These are phyloP conservation scores for Kryphioiulus occultus DNA, from an alignment of 2,888 invertebrate genomes.

Conservation along the genomic window DNA sequence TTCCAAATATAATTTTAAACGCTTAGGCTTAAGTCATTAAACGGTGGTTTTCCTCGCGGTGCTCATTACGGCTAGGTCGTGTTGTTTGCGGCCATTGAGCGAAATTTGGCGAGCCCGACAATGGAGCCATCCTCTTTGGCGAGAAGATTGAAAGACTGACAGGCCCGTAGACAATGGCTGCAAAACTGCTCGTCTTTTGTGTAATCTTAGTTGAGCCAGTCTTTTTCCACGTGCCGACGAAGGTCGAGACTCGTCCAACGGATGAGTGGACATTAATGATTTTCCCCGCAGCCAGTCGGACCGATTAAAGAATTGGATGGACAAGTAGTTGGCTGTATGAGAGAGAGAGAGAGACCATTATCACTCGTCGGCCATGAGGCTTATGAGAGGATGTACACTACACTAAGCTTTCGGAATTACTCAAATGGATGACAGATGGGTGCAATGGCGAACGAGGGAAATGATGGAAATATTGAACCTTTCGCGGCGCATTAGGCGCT, in stretches of 20 bases:
- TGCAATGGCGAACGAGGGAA: conserved; percentile 27
- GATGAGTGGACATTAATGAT: conserved; percentile 49
- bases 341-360: conserved; percentile 43
- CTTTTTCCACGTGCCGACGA: neutral
- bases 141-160: neutral
- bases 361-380: conserved; percentile 42
- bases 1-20: neutral
- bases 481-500: neutral
- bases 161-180: neutral
- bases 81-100: neutral
- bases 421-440: neutral
- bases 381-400: conserved; percentile 42
- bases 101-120: neutral
- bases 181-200: neutral
- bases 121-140: neutral
- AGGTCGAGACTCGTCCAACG: conserved; percentile 37
- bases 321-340: neutral
- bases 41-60: neutral
- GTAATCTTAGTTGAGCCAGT: neutral
- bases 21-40: conserved; percentile 5
- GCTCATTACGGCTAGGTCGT: neutral
- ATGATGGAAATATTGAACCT: conserved; percentile 25
- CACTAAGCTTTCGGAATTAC: conserved; percentile 41
- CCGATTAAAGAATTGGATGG: conserved; percentile 46
- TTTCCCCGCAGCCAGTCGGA: conserved; percentile 30